Evolutionary conservation across 2,888 invertebrate species (phyloP).

Genomic region (Gymnocheta viridis): DNA sequence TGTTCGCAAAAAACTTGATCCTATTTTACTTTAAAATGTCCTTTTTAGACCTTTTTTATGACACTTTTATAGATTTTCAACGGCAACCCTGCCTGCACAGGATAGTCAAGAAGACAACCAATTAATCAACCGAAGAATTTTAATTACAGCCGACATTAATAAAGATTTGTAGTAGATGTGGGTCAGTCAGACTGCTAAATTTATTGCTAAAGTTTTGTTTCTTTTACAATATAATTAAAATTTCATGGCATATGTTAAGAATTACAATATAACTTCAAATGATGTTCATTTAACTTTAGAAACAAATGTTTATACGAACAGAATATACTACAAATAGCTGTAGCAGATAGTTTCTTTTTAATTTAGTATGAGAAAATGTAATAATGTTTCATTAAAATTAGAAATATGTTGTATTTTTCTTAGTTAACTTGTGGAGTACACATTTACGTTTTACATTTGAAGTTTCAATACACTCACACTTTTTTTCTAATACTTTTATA

Average conservation of each 20-base stretch:
- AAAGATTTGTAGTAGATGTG: not conserved
- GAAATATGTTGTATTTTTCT: not conserved
- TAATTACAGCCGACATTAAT: not conserved
- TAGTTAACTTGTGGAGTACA: too few relatives aligned
- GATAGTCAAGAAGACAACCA: not conserved
- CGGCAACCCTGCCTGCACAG: too few relatives aligned
- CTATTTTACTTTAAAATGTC: too few relatives aligned
- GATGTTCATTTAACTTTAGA: not conserved
- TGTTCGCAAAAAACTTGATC: too few relatives aligned
- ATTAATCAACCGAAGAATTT: not conserved
- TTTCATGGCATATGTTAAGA: not conserved
- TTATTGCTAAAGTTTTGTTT: not conserved
- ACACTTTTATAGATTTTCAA: too few relatives aligned
- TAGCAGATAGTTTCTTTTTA: not conserved
- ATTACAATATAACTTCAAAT: not conserved
- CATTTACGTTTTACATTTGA: too few relatives aligned
- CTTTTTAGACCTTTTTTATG: too few relatives aligned
- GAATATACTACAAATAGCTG: not conserved
- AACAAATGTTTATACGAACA: conserved; percentile 5
- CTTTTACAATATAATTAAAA: conserved; percentile 8
- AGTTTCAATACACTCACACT: too few relatives aligned
- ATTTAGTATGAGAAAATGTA: not conserved
- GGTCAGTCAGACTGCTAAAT: not conserved
- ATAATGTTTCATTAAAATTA: conserved; percentile 10
- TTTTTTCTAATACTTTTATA: too few relatives aligned